Percentiles rank a stretch among this genome's conserved stretches.
Evolutionary conservation across 2,888 invertebrate genomes (phyloP).

Genomic region (Brenthis daphne): DNA sequence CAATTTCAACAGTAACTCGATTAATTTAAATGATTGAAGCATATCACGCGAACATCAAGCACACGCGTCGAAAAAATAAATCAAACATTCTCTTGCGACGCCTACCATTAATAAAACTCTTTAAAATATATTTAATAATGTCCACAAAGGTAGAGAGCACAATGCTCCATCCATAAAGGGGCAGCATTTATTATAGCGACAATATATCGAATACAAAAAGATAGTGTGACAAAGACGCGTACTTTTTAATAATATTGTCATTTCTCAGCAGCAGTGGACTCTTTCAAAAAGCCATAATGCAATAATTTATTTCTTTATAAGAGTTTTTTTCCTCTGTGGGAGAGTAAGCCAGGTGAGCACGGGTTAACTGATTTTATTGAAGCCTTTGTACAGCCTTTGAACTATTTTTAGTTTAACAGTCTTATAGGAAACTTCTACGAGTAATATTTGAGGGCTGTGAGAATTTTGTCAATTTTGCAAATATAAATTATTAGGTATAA

Average conservation of each 20-base stretch:
- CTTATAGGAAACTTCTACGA: constrained; percentile 8
- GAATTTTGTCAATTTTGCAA: neutral
- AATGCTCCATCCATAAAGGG: constrained; percentile 78
- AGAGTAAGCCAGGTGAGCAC: constrained; percentile 75
- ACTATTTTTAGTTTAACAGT: constrained; percentile 33
- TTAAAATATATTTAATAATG: constrained; percentile 83
- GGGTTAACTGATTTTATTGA: constrained; percentile 64
- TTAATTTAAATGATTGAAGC: constrained; percentile 67
- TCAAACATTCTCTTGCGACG: constrained; percentile 76
- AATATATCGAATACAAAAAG: constrained; percentile 82
- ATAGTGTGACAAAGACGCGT: constrained; percentile 81
- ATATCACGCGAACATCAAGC: constrained; percentile 63
- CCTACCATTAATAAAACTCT: constrained; percentile 82
- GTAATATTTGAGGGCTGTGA: neutral
- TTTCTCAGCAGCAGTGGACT: constrained; percentile 83
- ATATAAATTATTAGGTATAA: neutral
- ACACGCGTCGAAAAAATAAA: constrained; percentile 83
- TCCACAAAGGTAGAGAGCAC: constrained; percentile 77
- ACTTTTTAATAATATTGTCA: constrained; percentile 83
- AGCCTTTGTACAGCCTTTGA: constrained; percentile 44
- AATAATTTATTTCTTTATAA: constrained; percentile 83
- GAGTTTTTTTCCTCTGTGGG: constrained; percentile 76
- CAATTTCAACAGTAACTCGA: constrained; percentile 32
- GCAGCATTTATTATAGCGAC: constrained; percentile 82
- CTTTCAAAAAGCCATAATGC: constrained; percentile 82